Conservation (phyloP, 2,888 invertebrate species). For the Strigamia transsilvanica region DNA sequence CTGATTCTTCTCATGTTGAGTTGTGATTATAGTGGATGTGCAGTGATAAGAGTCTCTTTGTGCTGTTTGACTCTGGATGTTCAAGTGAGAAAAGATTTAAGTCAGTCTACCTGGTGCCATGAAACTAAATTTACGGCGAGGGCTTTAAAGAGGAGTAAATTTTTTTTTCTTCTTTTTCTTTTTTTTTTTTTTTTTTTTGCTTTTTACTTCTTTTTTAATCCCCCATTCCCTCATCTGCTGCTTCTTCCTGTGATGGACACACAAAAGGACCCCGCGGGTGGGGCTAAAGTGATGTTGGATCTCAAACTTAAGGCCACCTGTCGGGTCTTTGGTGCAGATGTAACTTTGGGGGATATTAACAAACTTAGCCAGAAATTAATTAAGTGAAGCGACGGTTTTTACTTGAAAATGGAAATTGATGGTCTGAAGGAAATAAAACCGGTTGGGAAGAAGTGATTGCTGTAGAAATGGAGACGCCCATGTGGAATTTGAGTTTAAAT, state of each 20-base stretch:
- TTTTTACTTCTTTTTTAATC: slow-evolving; percentile 33
- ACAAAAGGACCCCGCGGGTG: slow-evolving; percentile 43
- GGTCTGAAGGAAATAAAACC: neutral
- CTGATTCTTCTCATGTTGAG: neutral
- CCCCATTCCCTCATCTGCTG: slow-evolving; percentile 49
- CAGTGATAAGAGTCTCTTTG: slow-evolving; percentile 36
- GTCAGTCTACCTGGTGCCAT: slow-evolving; percentile 40
- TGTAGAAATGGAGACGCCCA: neutral
- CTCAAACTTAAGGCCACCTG: slow-evolving; percentile 23
- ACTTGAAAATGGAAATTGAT: neutral
- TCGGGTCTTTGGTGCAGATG: slow-evolving; percentile 18
- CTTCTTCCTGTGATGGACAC: slow-evolving; percentile 39
- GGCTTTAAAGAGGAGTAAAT: neutral
- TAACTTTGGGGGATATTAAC: neutral
- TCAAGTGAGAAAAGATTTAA: slow-evolving; percentile 23
- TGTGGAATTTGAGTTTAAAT: neutral
- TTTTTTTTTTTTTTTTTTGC: slow-evolving; percentile 10
- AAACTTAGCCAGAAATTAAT: slow-evolving; percentile 11
- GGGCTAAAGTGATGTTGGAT: slow-evolving; percentile 40
- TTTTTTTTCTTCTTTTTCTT: no score
- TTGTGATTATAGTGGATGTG: slow-evolving; percentile 33
- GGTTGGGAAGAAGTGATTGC: neutral
- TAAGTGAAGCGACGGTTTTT: neutral
- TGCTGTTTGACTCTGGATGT: slow-evolving; percentile 27
- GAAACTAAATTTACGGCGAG: slow-evolving; percentile 14